Evolutionary conservation across 1,140 invertebrate species (phyloP).

Genomic region (Lanistes nyassanus): DNA sequence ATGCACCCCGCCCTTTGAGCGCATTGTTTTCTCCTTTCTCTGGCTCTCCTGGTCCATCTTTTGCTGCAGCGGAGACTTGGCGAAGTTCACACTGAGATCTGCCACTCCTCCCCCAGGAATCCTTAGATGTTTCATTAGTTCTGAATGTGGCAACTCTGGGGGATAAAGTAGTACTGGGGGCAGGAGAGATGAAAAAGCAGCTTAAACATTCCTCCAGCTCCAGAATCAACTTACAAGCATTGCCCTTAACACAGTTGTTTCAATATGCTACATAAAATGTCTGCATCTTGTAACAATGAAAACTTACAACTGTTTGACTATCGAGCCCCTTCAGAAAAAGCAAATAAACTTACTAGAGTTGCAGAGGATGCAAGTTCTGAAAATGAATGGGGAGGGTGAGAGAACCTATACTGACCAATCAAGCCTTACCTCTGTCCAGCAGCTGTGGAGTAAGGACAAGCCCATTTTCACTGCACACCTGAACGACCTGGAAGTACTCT

Average conservation of each 20-base stretch:
- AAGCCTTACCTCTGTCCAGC: slow-evolving; percentile 53
- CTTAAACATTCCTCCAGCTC: no score
- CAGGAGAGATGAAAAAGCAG: no score
- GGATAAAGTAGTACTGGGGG: slow-evolving; percentile 59
- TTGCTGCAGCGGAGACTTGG: slow-evolving; percentile 48
- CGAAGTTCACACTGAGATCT: slow-evolving; percentile 48
- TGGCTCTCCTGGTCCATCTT: slow-evolving; percentile 50
- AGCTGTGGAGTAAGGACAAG: slow-evolving; percentile 47
- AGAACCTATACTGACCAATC: no score
- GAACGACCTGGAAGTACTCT: slow-evolving; percentile 55
- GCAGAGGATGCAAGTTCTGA: no score
- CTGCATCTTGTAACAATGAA: no score
- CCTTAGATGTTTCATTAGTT: slow-evolving; percentile 33
- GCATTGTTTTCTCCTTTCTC: slow-evolving; percentile 51
- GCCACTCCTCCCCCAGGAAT: not conserved
- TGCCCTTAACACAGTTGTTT: no score
- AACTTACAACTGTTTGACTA: no score
- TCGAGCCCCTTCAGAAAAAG: no score
- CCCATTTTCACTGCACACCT: slow-evolving; percentile 52
- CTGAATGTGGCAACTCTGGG: slow-evolving; percentile 48
- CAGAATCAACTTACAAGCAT: no score
- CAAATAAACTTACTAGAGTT: no score
- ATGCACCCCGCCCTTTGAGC: slow-evolving; percentile 48
- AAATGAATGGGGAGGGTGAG: no score
- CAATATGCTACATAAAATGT: no score